Evolutionary conservation across 35 echinoderm and acorn worm species (phyloP), one percentile per base, ranked within the genome.

Genomic region (Heliocidaris tuberculata): DNA sequence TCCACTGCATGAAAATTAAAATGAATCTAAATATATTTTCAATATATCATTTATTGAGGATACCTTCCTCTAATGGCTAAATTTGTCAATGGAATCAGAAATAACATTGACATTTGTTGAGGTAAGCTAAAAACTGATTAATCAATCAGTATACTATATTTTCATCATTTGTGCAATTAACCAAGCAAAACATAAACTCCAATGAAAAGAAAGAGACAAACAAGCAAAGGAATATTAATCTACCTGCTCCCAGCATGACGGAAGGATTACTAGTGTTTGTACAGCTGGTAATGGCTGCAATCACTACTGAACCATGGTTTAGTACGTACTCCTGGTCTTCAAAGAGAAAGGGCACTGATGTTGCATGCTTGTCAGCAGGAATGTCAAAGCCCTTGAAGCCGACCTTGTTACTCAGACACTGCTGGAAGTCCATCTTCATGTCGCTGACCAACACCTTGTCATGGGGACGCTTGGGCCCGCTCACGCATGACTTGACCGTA

Each of bases 261-360:
- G 98, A 99, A 30, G 98, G 98, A 86, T 99, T 99, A 86, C 98
- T 99, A 48, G 98, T 99, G 59, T 99, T 99, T 13, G 98, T 99
- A 93, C 98, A 99, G 95, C 98, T 99, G 9, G 98, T 99, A 27
- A 99, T 97, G 31, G 98, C 98, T 50, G 98, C 98, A 93, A 99
- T 99, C n/a, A 99, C 98, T 2, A 99, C 98, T 50, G 97, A 97
- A 27, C 98, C 98, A 89, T 99, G 98, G 10, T 59, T 96, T 90
- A 99, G 70, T 4, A 86, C 89, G 92, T 96, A 99, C 49, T 99
- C 98, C 86, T 96, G 48, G 60, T 93, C 50, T 0, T 99, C 98
- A 65, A 94, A 96, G 16, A 97, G 94, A 86, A 99, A 99, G 0
- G 98, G 98, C 31, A 97, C 87, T 35, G 94, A 96, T 7, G 95